Base-by-base conservation (phyloP, 2,888 invertebrate genomes). In the Hirtodrosophila alboralis region DNA sequence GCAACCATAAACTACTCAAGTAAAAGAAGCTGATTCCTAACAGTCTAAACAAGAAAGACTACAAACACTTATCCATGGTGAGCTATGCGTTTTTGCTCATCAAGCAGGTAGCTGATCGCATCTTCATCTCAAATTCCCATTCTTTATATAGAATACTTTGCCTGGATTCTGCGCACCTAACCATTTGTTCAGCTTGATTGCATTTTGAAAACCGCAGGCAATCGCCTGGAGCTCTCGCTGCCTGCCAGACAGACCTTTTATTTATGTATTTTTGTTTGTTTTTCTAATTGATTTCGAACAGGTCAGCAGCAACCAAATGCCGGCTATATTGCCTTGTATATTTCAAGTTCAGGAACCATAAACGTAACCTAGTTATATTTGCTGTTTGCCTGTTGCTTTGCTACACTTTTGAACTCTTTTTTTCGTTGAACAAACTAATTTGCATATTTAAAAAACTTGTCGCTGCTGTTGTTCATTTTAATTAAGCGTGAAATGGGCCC, bases 201-300 rank as follows among this genome's bases (percentile, higher is more conserved):
- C 54, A 61, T 62, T 76, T 56, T 23, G 8, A 43, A 75, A 23
- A 28, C 60, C 63, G 40, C 63, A 77, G 59, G 49, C 44, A 14
- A 44, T 38, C 51, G 40, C 49, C 63, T 34, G 40, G 16, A 30
- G 59, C 60, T 10, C 6, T 41, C 26, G 27, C 3, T 33, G 26
- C 48, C 33, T 14, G 14, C 31, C n/a, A 10, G n/a, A 10, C 9
- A 34, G 57, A 51, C 41, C 10, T 38, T 52, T 75, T 62, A 61
- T 72, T 56, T 41, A 68, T 65, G 57, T 26, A 7, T 53, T 38
- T 57, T 52, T 44, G 68, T 54, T 66, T 85, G 68, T 58, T 56
- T 68, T 63, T 28, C 81, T 80, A 86, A 80, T 86, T 80, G 81
- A 76, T 81, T 80, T 84, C 54, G 63, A 84, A 64, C 74, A 80